Evolutionary conservation across 1,140 invertebrate genomes (phyloP).

Genomic region (Lutraria rhynchaena): DNA sequence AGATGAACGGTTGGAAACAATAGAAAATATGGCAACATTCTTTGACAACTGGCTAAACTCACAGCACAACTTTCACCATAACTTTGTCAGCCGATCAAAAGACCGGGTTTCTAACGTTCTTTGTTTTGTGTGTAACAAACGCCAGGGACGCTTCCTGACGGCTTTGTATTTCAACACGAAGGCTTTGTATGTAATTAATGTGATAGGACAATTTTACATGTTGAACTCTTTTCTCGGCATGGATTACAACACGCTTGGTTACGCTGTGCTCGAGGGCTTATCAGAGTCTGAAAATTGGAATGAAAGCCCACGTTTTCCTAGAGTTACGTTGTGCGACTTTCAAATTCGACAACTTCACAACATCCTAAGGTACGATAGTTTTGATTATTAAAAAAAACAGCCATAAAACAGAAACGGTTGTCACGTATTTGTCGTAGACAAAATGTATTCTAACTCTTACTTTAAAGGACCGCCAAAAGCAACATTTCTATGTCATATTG

Average conservation of each 20-base stretch:
- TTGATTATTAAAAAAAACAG: no score
- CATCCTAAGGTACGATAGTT: constrained; percentile 67
- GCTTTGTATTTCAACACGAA: constrained; percentile 83
- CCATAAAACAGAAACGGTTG: no score
- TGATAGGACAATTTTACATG: constrained; percentile 83
- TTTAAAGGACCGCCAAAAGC: no score
- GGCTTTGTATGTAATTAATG: constrained; percentile 83
- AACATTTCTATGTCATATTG: no score
- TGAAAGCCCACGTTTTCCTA: constrained; percentile 82
- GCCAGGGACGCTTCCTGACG: constrained; percentile 83
- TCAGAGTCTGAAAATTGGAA: constrained; percentile 78
- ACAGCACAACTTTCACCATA: constrained; percentile 67
- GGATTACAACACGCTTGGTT: constrained; percentile 82
- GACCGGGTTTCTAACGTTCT: constrained; percentile 63
- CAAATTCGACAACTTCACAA: constrained; percentile 82
- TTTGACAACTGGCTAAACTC: constrained; percentile 71
- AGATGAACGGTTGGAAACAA: constrained; percentile 72
- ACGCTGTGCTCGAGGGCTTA: constrained; percentile 81
- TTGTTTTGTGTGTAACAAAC: constrained; percentile 72
- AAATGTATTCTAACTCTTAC: constrained; percentile 55
- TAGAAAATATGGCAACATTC: constrained; percentile 74
- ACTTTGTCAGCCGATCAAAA: constrained; percentile 66
- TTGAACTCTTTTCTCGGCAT: constrained; percentile 83
- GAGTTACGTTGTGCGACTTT: constrained; percentile 84
- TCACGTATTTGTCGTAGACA: no score